Conservation (phyloP, 2,113 vertebrate genomes). For the Struthio camelus region DNA sequence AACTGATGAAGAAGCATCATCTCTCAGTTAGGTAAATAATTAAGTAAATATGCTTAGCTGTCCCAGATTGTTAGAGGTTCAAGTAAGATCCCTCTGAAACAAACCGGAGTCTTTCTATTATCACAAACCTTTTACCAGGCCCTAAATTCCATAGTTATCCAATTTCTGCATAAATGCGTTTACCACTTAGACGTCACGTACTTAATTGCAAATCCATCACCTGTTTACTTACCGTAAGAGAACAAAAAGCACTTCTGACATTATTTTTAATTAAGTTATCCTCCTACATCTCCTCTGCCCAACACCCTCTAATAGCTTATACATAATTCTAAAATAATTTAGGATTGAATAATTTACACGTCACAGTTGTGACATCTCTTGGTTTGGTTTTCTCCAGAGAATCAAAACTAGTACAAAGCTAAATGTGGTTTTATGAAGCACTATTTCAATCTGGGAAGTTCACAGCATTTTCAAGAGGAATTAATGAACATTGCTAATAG, state of each 20-base stretch:
- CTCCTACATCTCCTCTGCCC: slow-evolving; percentile 3
- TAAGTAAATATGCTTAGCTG: neutral
- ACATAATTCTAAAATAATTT: neutral
- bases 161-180: neutral
- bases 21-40: neutral
- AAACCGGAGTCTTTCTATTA: neutral
- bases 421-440: neutral
- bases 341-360: neutral
- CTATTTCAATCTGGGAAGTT: slow-evolving; percentile 26
- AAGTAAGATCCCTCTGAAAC: neutral
- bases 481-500: slow-evolving; percentile 67
- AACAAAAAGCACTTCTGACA: slow-evolving; percentile 13
- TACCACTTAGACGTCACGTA: neutral
- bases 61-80: neutral
- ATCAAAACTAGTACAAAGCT: neutral
- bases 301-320: neutral
- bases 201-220: slow-evolving; percentile 5
- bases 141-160: neutral
- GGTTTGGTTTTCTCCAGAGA: neutral
- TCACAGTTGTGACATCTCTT: neutral
- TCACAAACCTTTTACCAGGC: neutral
- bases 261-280: slow-evolving; percentile 35
- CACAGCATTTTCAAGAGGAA: slow-evolving; percentile 52
- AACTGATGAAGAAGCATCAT: neutral
- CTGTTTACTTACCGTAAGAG: neutral